A percentile compares a stretch with the other conserved stretches of the same genome.
Evolutionary conservation across 23 tunicate species (phyloP).

Genomic region (Trididemnum clinides): DNA sequence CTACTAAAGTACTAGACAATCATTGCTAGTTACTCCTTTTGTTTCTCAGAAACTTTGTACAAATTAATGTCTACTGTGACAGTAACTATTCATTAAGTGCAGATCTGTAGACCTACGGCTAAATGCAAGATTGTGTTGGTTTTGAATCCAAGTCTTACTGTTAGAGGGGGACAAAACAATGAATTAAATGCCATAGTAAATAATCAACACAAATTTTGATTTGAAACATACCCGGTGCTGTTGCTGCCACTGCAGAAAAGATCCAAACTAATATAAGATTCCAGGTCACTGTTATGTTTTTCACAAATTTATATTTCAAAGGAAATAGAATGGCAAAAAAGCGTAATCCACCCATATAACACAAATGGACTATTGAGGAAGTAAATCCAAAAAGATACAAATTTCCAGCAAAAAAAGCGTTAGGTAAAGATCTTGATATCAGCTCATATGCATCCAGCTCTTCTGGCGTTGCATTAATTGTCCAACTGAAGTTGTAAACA

Average conservation of each 20-base stretch:
- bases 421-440: background rate
- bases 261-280: slow-evolving; percentile 14
- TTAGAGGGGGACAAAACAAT: too few species aligned
- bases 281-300: background rate
- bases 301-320: background rate
- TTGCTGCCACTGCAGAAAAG: background rate
- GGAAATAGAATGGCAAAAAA: slow-evolving; percentile 16
- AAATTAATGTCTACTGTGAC: too few species aligned
- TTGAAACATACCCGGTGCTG: background rate
- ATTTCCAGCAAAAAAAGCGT: background rate
- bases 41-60: too few species aligned
- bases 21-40: too few species aligned
- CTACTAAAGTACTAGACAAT: too few species aligned
- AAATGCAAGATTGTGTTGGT: too few species aligned
- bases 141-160: too few species aligned
- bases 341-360: background rate
- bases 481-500: slow-evolving; percentile 42
- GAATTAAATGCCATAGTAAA: too few species aligned
- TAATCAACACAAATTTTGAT: too few species aligned
- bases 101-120: too few species aligned
- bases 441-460: background rate
- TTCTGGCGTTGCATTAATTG: slow-evolving; percentile 10
- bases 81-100: too few species aligned
- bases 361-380: slow-evolving; percentile 28
- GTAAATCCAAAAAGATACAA: slow-evolving; percentile 23